Percentiles rank a stretch among this genome's conserved stretches.
Conservation (phyloP, 2,797 vertebrate species). For the Dicrostonyx torquatus region DNA sequence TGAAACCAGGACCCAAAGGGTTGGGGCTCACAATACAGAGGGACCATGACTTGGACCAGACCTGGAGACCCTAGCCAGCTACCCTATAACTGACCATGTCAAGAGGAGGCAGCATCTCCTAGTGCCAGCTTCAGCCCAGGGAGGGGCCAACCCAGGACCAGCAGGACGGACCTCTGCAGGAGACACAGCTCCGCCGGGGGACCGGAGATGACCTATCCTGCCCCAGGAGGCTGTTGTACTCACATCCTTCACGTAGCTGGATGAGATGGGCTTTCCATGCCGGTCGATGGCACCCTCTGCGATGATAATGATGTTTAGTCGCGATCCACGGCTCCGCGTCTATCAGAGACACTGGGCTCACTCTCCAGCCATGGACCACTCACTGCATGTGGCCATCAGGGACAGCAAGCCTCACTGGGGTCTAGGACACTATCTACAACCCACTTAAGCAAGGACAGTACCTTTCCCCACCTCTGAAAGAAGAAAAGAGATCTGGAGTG, state of each 20-base stretch:
- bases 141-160: neutral
- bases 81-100: too few relatives aligned
- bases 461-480: neutral
- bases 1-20: neutral
- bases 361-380: neutral
- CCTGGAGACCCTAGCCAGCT: neutral
- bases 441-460: neutral
- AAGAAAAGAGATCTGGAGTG: neutral
- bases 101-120: neutral
- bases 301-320: conserved; percentile 96
- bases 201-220: neutral
- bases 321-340: conserved; percentile 93
- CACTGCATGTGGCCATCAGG: fast-evolving
- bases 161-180: neutral
- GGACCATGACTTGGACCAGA: neutral
- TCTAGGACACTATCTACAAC: too few relatives aligned
- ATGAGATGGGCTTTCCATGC: conserved; percentile 91
- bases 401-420: neutral
- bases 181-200: fast-evolving
- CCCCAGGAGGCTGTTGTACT: conserved; percentile 60
- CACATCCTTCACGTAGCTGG: conserved; percentile 94
- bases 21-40: neutral
- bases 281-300: conserved; percentile 95
- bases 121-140: neutral
- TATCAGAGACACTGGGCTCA: conserved; percentile 58